These are phyloP conservation scores for Eolophus roseicapilla DNA, from an alignment of 2,113 vertebrate species.

Conservation along the genomic window DNA sequence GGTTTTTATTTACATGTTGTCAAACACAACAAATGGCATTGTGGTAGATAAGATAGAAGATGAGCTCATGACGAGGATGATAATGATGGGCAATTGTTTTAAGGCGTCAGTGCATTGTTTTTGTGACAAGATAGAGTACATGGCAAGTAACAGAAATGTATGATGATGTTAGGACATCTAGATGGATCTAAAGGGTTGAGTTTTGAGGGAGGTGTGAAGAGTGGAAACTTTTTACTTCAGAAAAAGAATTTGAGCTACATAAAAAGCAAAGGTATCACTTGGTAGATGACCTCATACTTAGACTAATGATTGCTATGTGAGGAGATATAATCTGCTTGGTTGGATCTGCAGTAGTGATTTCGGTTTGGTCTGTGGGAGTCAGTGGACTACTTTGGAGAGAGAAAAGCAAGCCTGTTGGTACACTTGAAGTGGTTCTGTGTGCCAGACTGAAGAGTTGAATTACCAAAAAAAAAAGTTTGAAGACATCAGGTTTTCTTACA, in stretches of 20 bases:
- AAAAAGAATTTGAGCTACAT: background rate
- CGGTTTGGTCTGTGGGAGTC: background rate
- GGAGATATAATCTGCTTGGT: background rate
- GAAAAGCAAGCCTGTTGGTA: background rate
- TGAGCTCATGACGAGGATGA: background rate
- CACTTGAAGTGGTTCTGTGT: background rate
- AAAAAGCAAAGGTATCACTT: background rate
- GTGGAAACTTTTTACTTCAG: background rate
- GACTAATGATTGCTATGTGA: background rate
- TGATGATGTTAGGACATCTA: background rate
- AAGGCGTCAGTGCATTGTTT: background rate
- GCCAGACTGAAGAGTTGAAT: background rate
- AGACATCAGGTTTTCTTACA: background rate
- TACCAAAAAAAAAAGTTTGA: background rate
- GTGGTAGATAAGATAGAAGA: background rate
- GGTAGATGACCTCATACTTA: background rate
- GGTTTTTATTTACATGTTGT: background rate
- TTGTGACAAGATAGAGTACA: background rate
- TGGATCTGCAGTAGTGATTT: background rate
- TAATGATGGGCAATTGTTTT: background rate
- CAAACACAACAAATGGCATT: background rate
- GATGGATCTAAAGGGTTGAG: background rate
- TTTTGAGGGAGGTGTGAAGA: background rate
- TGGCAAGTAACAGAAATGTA: background rate
- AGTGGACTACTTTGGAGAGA: fast-evolving